Evolutionary conservation across 2,888 invertebrate genomes (phyloP).

Genomic region (Oeneis ivallda): DNA sequence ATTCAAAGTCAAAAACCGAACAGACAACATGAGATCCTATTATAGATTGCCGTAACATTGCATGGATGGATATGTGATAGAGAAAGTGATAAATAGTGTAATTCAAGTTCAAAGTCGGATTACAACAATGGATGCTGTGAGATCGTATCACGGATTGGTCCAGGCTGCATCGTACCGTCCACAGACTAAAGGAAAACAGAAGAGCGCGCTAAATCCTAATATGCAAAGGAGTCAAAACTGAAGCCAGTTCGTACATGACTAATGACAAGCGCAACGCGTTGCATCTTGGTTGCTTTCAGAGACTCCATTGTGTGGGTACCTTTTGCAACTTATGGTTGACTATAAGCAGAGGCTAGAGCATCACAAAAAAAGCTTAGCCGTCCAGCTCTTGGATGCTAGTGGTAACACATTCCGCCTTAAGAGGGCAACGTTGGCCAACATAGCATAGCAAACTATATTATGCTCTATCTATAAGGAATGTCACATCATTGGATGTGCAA

Average conservation of each 20-base stretch:
- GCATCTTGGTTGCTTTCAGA: no score
- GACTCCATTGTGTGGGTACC: no score
- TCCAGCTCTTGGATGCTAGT: no score
- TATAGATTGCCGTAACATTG: slow-evolving; percentile 30
- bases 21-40: slow-evolving; percentile 16
- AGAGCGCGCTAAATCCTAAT: not conserved
- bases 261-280: not conserved
- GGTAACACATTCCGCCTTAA: no score
- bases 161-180: slow-evolving; percentile 15
- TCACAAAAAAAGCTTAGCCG: no score
- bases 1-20: slow-evolving; percentile 11
- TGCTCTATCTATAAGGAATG: no score
- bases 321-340: no score
- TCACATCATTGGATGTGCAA: no score
- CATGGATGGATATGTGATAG: slow-evolving; percentile 20
- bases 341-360: no score
- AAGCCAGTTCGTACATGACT: not conserved
- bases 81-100: slow-evolving; percentile 38
- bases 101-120: slow-evolving; percentile 36
- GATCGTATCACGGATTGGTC: slow-evolving; percentile 35
- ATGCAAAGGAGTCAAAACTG: not conserved
- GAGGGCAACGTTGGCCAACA: no score
- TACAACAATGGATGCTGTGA: slow-evolving; percentile 39
- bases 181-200: not conserved
- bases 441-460: no score